A percentile compares a stretch with the other conserved stretches of the same genome.
Conservation (phyloP, 2,113 vertebrate genomes). For the Antechinus flavipes region DNA sequence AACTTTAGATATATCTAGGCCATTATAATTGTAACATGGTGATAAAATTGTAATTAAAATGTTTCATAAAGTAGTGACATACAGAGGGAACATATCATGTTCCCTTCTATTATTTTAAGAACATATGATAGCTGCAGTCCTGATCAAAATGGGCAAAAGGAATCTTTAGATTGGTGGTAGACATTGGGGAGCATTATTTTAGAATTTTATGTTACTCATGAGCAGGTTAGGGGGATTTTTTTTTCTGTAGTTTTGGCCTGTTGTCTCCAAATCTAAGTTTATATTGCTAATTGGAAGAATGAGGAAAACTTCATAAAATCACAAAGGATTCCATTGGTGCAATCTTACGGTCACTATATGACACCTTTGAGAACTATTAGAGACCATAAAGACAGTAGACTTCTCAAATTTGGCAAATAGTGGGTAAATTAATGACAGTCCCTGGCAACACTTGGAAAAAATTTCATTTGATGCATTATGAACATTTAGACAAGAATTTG, state of each 20-base stretch:
- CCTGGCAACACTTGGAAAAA: slow-evolving; percentile 35
- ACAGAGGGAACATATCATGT: neutral
- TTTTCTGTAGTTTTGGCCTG: slow-evolving; percentile 2
- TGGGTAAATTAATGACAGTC: neutral
- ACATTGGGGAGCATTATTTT: neutral
- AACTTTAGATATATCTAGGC: neutral
- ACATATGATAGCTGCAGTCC: neutral
- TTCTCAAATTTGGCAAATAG: slow-evolving; percentile 24
- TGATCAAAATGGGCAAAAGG: neutral
- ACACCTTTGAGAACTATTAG: slow-evolving; percentile 25
- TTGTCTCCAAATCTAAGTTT: neutral
- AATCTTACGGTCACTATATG: neutral
- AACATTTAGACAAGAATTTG: slow-evolving; percentile 11
- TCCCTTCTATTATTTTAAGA: neutral
- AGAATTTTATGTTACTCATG: neutral
- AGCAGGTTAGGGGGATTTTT: neutral
- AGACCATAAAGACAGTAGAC: neutral
- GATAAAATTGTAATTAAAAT: neutral
- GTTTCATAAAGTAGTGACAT: neutral
- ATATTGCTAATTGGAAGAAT: neutral
- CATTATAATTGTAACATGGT: neutral
- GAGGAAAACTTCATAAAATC: slow-evolving; percentile 8
- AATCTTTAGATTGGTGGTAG: neutral
- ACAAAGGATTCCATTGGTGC: neutral
- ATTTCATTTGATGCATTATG: neutral